phyloP scores from a whole-genome alignment of 1,140 invertebrate species.

The Lycorma delicatula region DNA sequence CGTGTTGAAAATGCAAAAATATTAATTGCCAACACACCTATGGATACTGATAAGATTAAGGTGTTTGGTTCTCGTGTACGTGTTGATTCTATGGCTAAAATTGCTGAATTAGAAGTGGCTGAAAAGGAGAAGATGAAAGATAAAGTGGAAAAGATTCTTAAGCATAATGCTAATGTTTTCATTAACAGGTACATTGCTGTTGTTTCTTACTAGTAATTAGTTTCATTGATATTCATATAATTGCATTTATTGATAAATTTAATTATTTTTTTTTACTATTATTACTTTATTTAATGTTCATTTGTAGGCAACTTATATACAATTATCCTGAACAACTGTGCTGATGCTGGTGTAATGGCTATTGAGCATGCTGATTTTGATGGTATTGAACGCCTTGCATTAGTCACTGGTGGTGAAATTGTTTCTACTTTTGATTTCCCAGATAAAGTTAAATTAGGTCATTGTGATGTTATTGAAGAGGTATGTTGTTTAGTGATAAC shows the following conservation, averaged over 20 bases:
- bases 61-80: conserved; percentile 98
- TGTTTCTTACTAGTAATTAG: too few relatives aligned
- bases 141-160: conserved; percentile 95
- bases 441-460: conserved; percentile 83
- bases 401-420: conserved; percentile 98
- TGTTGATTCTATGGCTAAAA: conserved; percentile 96
- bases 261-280: too few relatives aligned
- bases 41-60: conserved; percentile 99
- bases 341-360: conserved; percentile 96
- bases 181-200: conserved; percentile 92
- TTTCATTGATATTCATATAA: too few relatives aligned
- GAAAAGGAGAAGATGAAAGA: conserved; percentile 99
- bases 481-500: too few relatives aligned
- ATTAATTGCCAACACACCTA: conserved; percentile 98
- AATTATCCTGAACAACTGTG: conserved; percentile 99
- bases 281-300: too few relatives aligned
- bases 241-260: too few relatives aligned
- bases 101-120: conserved; percentile 93
- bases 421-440: conserved; percentile 97
- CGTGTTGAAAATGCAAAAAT: conserved; percentile 82
- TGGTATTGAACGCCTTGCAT: conserved; percentile 92
- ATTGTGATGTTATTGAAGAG: conserved; percentile 94
- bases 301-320: conserved; percentile 89
- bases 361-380: conserved; percentile 99
- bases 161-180: conserved; percentile 96